Percentiles rank a stretch among this genome's conserved stretches.
phyloP scores from a whole-genome alignment of 2,113 vertebrate species.

The Tringa solitaria region DNA sequence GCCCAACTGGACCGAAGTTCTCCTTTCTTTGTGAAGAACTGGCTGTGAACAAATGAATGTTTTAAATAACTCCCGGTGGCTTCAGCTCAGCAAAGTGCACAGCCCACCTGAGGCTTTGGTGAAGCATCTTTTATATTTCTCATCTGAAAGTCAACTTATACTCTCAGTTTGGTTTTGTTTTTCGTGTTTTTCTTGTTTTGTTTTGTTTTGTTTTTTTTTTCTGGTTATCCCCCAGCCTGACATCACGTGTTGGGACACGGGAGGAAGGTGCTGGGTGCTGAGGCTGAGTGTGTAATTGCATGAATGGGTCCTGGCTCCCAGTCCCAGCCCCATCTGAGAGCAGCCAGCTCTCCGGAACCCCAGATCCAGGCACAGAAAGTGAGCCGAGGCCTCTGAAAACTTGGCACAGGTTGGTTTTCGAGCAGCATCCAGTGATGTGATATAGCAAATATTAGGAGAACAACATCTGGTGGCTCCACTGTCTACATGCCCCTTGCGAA shows the following conservation, averaged over 20 bases:
- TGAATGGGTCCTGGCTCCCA: rapidly evolving
- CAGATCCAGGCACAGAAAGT: rapidly evolving
- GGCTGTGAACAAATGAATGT: background rate
- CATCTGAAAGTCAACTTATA: background rate
- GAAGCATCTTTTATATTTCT: background rate
- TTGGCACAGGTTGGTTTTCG: background rate
- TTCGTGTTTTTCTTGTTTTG: background rate
- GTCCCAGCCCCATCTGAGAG: background rate
- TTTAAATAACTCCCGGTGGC: background rate
- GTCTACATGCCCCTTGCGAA: background rate
- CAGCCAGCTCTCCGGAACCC: background rate
- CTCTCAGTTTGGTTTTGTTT: too few species aligned
- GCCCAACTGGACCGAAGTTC: background rate
- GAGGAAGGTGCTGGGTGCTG: rapidly evolving
- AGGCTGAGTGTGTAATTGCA: background rate
- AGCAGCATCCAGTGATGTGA: background rate
- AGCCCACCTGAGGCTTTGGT: background rate
- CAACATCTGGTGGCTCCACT: background rate
- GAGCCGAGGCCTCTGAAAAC: background rate
- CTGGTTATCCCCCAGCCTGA: rapidly evolving
- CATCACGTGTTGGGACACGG: background rate
- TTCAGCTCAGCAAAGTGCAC: background rate
- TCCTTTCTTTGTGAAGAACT: background rate
- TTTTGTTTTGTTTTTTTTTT: background rate
- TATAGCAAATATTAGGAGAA: background rate